These are phyloP conservation scores for Rotaria macrura DNA, from an alignment of 2,888 invertebrate species.

Conservation along the genomic window DNA sequence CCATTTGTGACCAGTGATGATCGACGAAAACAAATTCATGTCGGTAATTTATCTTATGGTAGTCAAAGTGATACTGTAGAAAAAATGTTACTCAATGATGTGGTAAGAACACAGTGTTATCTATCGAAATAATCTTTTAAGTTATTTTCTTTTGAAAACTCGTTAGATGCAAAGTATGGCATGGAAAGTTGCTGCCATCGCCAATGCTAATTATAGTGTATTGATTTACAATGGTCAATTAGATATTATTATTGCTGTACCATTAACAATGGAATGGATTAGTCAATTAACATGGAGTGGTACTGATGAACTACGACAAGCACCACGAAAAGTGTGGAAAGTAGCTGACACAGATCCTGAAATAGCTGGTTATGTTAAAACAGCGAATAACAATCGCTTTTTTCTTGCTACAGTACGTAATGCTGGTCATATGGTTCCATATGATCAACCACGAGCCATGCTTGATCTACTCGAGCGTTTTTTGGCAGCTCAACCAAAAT, in stretches of 20 bases:
- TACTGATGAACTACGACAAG: slow-evolving; percentile 57
- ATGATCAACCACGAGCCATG: slow-evolving; percentile 42
- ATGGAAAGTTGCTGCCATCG: not conserved
- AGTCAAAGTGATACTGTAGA: slow-evolving; percentile 57
- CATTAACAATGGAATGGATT: slow-evolving; percentile 69
- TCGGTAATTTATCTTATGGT: slow-evolving; percentile 65
- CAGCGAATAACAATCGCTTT: slow-evolving; percentile 37
- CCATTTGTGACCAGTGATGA: slow-evolving; percentile 43
- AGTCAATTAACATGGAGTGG: slow-evolving; percentile 62
- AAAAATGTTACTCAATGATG: slow-evolving; percentile 61
- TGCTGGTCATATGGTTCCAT: slow-evolving; percentile 45
- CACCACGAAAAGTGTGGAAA: slow-evolving; percentile 58
- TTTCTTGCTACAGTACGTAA: slow-evolving; percentile 43
- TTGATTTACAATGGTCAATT: slow-evolving; percentile 78
- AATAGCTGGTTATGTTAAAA: slow-evolving; percentile 45
- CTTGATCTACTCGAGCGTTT: not conserved
- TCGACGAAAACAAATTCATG: slow-evolving; percentile 67
- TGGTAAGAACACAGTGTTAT: slow-evolving; percentile 59
- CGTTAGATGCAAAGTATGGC: not conserved
- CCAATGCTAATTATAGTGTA: slow-evolving; percentile 48
- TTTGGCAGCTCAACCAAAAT: not conserved
- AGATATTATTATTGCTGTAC: slow-evolving; percentile 79
- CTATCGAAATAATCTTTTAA: not conserved
- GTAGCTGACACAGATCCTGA: slow-evolving; percentile 50
- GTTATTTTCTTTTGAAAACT: not conserved